Evolutionary conservation across 1,140 invertebrate species (phyloP), one percentile per base, ranked within the genome.

Genomic region (Drosophila truncata): DNA sequence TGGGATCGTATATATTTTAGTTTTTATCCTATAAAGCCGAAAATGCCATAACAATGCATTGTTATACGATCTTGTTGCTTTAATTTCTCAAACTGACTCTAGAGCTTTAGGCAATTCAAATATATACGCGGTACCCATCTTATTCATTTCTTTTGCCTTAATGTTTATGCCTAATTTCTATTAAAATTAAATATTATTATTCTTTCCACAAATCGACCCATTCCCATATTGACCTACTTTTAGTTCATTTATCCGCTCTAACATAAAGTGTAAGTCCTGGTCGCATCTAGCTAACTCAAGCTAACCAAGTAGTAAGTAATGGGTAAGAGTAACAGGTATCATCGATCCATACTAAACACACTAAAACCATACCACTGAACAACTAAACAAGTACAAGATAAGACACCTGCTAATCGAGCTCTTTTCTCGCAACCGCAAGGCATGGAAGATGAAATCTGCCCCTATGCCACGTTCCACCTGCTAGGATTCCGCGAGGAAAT

Each of bases 401-500:
- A 11, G 42, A 39, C 29, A 18, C 5, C 0, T 25, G 10, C 49
- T 88, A 87, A 87, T 58, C 42, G 55, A 54, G 9, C 29, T 42
- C 6, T 67, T 50, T 16, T 78, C 16, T 39, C 65, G 52, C 44
- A 73, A 97, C 33, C 62, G 54, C 41, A 91, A 97, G 97, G 97
- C 93, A 97, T 97, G 95, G 97, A 98, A 93, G 97, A 98, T 93
- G 97, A 98, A 93, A 98, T 98, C 92, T 98, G 97, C 93, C 97
- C 97, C 14, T 98, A 98, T 93, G 97, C 97, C 4, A 98, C 97
- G 16, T 98, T 98, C 96, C 97, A 98, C 93, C 94, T 98, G 78
- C 95, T 98, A 52, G 97, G 97, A 79, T 98, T 98, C 96, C 96
- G 97, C 76, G 97, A 98, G 93, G 97, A 98, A 95, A 98, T 98